A percentile compares a stretch with the other conserved stretches of the same genome.
Conservation (phyloP, 2,797 vertebrate genomes). For the Hybognathus amarus region DNA sequence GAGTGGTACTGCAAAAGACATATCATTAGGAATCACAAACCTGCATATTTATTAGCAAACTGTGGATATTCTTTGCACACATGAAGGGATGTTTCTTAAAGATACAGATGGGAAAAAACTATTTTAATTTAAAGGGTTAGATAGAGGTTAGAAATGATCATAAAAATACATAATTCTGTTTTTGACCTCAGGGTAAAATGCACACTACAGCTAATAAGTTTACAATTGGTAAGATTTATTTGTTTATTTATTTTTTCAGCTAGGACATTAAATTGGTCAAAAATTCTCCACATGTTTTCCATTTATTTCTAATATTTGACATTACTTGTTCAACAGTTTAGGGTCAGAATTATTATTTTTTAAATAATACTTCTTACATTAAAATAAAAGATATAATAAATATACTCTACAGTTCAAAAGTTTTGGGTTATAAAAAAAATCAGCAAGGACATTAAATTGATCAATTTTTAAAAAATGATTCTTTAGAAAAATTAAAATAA, state of each 20-base stretch:
- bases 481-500: neutral
- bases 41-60: neutral
- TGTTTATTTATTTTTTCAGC: too few relatives aligned
- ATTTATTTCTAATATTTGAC: neutral
- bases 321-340: too few relatives aligned
- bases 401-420: neutral
- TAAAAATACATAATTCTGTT: neutral
- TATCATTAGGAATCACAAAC: neutral
- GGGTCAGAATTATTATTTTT: neutral
- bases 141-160: too few relatives aligned
- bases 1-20: slow-evolving; percentile 53
- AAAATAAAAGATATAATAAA: too few relatives aligned
- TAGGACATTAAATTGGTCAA: neutral
- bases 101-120: neutral
- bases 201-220: too few relatives aligned
- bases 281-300: neutral
- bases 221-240: too few relatives aligned
- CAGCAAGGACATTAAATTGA: too few relatives aligned
- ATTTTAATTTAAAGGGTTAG: neutral
- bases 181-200: neutral
- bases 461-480: too few relatives aligned
- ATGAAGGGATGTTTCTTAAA: neutral
- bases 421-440: neutral
- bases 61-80: neutral
- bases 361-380: neutral